These are phyloP conservation scores for Virgularia gustaviana DNA, from an alignment of 92 coral and sea anemone genomes.

Conservation along the genomic window DNA sequence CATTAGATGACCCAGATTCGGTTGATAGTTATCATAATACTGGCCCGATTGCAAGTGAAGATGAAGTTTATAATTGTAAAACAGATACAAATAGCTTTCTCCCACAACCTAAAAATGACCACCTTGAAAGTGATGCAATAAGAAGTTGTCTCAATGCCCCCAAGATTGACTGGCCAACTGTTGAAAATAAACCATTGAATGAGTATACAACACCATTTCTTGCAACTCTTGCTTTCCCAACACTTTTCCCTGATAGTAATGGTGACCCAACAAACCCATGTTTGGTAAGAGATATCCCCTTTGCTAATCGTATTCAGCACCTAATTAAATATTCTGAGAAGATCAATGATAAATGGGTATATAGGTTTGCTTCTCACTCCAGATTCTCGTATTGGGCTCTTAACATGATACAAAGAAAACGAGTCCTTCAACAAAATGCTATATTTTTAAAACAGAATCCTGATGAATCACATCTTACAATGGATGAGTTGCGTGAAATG, in stretches of 20 bases:
- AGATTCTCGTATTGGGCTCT: conserved; percentile 44
- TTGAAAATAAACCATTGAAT: conserved; percentile 45
- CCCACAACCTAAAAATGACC: conserved; percentile 32
- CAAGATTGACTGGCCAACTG: conserved; percentile 45
- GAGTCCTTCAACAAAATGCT: conserved; percentile 49
- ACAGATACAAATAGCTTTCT: conserved; percentile 44
- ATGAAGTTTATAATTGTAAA: conserved; percentile 25
- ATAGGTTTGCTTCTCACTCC: conserved; percentile 50
- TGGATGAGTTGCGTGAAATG: conserved; percentile 50
- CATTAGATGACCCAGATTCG: conserved; percentile 9
- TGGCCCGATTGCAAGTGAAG: neutral
- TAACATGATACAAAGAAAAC: conserved; percentile 50
- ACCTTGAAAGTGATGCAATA: conserved; percentile 50
- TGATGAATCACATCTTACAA: conserved; percentile 53
- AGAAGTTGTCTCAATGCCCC: conserved; percentile 8
- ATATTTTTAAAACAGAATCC: conserved; percentile 57
- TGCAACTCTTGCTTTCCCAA: conserved; percentile 47
- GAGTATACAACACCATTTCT: conserved; percentile 47
- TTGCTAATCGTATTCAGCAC: conserved; percentile 34
- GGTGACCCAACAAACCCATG: conserved; percentile 51
- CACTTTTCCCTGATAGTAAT: conserved; percentile 47
- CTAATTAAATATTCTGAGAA: conserved; percentile 48
- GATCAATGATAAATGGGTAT: conserved; percentile 43
- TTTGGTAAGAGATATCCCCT: conserved; percentile 38
- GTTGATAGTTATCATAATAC: neutral